Percentiles rank a stretch among this genome's conserved stretches.
These are phyloP conservation scores for Augochlorella aurata DNA, from an alignment of 2,888 invertebrate genomes.

Conservation along the genomic window DNA sequence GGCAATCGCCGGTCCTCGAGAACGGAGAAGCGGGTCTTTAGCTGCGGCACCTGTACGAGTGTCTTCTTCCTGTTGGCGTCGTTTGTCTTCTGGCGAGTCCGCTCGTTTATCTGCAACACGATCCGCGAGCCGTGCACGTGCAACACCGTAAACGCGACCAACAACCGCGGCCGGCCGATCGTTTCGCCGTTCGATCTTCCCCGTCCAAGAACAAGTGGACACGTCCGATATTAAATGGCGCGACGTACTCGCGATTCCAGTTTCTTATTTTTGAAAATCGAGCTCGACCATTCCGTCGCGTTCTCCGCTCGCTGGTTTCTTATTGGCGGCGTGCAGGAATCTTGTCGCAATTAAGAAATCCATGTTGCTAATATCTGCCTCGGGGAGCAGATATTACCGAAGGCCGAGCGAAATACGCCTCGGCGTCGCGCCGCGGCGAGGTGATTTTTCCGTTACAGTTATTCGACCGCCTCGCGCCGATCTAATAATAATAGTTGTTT, in stretches of 20 bases:
- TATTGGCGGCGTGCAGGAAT: slow-evolving; percentile 7
- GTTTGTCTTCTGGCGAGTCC: slow-evolving; percentile 50
- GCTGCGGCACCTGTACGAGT: slow-evolving; percentile 27
- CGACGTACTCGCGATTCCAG: slow-evolving; percentile 17
- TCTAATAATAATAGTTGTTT: not conserved
- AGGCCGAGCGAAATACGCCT: not conserved
- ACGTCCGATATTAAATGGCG: slow-evolving; percentile 15
- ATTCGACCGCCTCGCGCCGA: not conserved
- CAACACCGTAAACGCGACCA: slow-evolving; percentile 18
- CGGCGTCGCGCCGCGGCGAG: not conserved
- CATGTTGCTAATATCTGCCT: not conserved
- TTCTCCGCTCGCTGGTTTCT: not conserved
- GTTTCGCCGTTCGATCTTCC: slow-evolving; percentile 8
- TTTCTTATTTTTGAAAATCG: slow-evolving; percentile 12
- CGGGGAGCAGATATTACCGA: not conserved
- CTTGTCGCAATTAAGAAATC: slow-evolving; percentile 20
- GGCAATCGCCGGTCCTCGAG: not conserved
- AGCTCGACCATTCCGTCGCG: not conserved
- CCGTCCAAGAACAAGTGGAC: slow-evolving; percentile 13
- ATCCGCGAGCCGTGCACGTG: slow-evolving; percentile 48
- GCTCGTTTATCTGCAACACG: slow-evolving; percentile 62
- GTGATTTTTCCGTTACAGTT: slow-evolving; percentile 9
- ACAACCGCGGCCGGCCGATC: not conserved
- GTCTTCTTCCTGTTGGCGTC: slow-evolving; percentile 41
- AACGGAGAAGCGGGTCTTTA: not conserved